phyloP scores from a whole-genome alignment of 2,113 vertebrate species.

The Dasypus novemcinctus region DNA sequence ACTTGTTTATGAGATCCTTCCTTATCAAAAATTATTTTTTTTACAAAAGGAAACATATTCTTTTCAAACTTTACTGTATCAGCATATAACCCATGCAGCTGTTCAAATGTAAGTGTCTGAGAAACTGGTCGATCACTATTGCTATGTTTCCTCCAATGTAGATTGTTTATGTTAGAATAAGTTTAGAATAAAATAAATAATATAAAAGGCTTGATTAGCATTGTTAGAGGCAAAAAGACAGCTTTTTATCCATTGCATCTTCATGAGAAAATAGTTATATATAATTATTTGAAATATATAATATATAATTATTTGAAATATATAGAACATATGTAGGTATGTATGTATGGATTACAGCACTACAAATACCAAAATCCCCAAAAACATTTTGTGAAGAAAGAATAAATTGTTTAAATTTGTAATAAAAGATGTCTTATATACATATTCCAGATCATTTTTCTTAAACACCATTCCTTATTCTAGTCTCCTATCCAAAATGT shows the following conservation, averaged over 20 bases:
- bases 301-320: too few relatives aligned
- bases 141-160: not conserved
- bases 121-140: not conserved
- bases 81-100: not conserved
- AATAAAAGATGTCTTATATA: not conserved
- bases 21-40: not conserved
- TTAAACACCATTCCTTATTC: not conserved
- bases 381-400: not conserved
- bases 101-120: not conserved
- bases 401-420: not conserved
- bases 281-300: too few relatives aligned
- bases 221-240: not conserved
- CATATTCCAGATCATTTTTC: not conserved
- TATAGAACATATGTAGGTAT: not conserved
- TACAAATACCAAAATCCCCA: not conserved
- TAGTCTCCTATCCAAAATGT: not conserved
- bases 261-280: slow-evolving; percentile 16
- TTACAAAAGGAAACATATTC: not conserved
- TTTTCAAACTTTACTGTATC: not conserved
- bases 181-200: not conserved
- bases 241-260: not conserved
- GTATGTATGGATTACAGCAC: not conserved
- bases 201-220: not conserved
- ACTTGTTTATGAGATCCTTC: not conserved
- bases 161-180: not conserved